Conservation (phyloP, 2,888 invertebrate genomes). For the Dioctria rufipes region DNA sequence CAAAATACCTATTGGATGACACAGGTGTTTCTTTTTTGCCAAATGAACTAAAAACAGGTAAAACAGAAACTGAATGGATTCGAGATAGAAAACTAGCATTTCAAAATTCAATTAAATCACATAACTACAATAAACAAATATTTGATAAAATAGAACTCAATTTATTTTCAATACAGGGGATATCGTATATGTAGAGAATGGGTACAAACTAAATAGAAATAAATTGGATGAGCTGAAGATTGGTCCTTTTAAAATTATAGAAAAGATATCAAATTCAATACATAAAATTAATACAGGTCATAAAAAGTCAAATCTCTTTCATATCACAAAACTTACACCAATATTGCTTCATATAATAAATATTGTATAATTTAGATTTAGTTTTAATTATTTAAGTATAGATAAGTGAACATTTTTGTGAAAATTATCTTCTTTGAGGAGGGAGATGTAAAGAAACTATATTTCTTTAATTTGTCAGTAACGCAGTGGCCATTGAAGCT, state of each 20-base stretch:
- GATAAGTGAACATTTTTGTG: too few relatives aligned
- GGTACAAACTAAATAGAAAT: conserved; percentile 20
- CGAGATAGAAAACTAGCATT: not conserved
- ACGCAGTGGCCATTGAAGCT: too few relatives aligned
- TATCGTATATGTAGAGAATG: conserved; percentile 20
- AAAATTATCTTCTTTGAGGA: too few relatives aligned
- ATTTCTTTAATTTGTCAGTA: too few relatives aligned
- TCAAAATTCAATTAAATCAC: not conserved
- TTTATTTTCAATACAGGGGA: not conserved
- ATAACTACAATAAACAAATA: conserved; percentile 11
- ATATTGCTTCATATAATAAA: too few relatives aligned
- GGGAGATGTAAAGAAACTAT: too few relatives aligned
- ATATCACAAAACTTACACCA: not conserved
- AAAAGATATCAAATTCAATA: conserved; percentile 53
- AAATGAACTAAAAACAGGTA: not conserved
- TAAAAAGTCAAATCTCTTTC: conserved; percentile 30
- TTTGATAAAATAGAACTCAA: conserved; percentile 8
- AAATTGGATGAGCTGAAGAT: conserved; percentile 25
- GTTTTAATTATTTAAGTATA: too few relatives aligned
- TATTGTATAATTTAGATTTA: too few relatives aligned
- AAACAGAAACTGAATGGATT: not conserved
- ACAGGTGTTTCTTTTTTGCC: too few relatives aligned
- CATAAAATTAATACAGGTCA: conserved; percentile 47
- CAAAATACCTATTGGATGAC: too few relatives aligned
- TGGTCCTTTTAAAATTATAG: conserved; percentile 46